Evolutionary conservation across 1,140 invertebrate genomes (phyloP).

Genomic region (Drosophila ohnishii): DNA sequence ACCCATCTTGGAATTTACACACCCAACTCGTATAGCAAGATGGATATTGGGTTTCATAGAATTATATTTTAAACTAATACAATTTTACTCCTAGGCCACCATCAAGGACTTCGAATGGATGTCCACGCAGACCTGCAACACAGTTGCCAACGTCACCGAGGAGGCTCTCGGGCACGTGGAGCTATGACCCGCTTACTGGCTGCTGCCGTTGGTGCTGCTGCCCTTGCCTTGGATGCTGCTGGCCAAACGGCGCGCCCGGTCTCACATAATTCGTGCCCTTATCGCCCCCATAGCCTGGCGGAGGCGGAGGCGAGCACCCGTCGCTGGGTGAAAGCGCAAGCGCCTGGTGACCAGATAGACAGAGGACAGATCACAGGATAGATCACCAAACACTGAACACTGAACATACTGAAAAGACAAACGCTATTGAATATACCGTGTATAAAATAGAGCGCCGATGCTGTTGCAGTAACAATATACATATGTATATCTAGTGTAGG

Average conservation of each 20-base stretch:
- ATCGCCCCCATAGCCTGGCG: conserved; percentile 37
- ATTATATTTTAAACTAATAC: not conserved
- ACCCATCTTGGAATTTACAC: not conserved
- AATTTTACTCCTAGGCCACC: conserved; percentile 55
- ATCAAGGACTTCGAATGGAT: conserved; percentile 86
- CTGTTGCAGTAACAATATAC: conserved; percentile 75
- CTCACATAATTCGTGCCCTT: conserved; percentile 23
- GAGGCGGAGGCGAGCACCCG: conserved; percentile 17
- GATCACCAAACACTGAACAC: conserved; percentile 11
- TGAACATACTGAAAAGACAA: conserved; percentile 11
- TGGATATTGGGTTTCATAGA: not conserved
- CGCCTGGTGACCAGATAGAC: conserved; percentile 17
- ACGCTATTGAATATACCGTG: conserved; percentile 74
- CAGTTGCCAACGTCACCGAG: conserved; percentile 61
- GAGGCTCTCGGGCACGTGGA: conserved; percentile 60
- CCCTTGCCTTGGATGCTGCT: conserved; percentile 50
- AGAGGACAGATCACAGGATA: not conserved
- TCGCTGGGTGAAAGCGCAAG: conserved; percentile 19
- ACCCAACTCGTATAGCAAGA: not conserved
- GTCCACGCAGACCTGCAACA: conserved; percentile 75
- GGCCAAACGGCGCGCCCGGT: conserved; percentile 26
- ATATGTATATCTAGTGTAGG: conserved; percentile 60
- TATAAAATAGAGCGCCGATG: conserved; percentile 68
- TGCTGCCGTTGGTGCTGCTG: conserved; percentile 64
- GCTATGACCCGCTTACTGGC: conserved; percentile 79